Conservation (phyloP, 2,113 vertebrate genomes). For the Holacanthus passer region DNA sequence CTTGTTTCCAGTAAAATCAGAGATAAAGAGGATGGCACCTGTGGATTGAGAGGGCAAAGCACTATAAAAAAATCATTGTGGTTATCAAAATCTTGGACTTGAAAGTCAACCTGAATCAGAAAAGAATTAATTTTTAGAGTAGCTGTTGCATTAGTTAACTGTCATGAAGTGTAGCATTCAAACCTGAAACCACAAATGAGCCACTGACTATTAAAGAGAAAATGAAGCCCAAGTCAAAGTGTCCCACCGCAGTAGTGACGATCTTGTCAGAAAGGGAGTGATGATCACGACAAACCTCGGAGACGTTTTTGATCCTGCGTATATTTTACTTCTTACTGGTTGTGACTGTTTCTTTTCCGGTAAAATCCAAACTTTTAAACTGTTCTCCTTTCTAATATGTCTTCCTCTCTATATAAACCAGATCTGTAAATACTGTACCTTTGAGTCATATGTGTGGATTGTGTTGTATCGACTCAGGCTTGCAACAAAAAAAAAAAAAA, state of each 20-base stretch:
- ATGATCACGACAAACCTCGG: slow-evolving; percentile 32
- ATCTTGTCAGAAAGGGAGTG: slow-evolving; percentile 16
- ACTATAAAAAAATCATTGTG: not conserved
- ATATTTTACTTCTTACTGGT: slow-evolving; percentile 63
- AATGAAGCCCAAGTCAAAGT: slow-evolving; percentile 3
- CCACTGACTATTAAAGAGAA: slow-evolving; percentile 1
- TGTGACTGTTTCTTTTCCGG: slow-evolving; percentile 74
- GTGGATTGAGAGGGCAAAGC: not conserved
- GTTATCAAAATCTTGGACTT: slow-evolving; percentile 1
- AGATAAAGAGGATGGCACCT: not conserved
- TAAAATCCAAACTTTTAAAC: slow-evolving; percentile 64
- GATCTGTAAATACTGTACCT: slow-evolving; percentile 81
- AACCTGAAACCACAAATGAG: slow-evolving; percentile 9
- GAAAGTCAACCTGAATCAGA: not conserved
- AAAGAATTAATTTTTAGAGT: not conserved
- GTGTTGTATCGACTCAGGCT: slow-evolving; percentile 82
- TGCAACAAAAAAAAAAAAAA: slow-evolving; percentile 64
- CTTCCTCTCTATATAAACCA: slow-evolving; percentile 79
- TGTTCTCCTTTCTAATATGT: slow-evolving; percentile 73
- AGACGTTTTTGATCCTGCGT: slow-evolving; percentile 47
- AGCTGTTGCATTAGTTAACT: not conserved
- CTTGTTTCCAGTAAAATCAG: not conserved
- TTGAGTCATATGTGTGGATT: slow-evolving; percentile 79
- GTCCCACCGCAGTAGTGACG: not conserved
- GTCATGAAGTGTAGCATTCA: slow-evolving; percentile 1